Percentiles rank a stretch among this genome's conserved stretches.
Conservation (phyloP, 23 tunicate species). For the Halocynthia aurantium region DNA sequence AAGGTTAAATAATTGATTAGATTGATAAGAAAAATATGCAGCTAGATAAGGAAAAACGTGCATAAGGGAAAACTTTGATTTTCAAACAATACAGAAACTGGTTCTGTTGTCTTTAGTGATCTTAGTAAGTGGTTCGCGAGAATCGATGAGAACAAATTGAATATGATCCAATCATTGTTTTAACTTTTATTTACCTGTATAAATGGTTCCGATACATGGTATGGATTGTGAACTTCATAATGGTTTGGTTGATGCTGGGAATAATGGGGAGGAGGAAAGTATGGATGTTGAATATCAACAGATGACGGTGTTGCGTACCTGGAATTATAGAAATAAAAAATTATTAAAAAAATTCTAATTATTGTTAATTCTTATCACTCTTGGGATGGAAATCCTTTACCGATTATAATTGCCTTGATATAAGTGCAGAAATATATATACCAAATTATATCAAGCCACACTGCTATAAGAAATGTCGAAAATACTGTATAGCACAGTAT, state of each 20-base stretch:
- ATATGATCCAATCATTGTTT: too few species aligned
- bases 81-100: neutral
- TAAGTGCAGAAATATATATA: too few species aligned
- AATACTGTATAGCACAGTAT: neutral
- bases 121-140: too few species aligned
- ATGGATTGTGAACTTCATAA: slow-evolving; percentile 57
- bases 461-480: neutral
- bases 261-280: slow-evolving; percentile 71
- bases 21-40: too few species aligned
- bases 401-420: neutral
- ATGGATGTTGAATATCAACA: slow-evolving; percentile 57
- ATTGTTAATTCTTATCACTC: neutral
- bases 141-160: too few species aligned
- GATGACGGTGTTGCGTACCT: slow-evolving; percentile 45
- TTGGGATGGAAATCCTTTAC: neutral
- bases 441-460: neutral
- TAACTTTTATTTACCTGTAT: slow-evolving; percentile 42
- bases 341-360: neutral
- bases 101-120: too few species aligned
- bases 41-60: too few species aligned
- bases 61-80: too few species aligned
- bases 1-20: too few species aligned
- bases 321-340: neutral
- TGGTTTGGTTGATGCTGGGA: slow-evolving; percentile 53
- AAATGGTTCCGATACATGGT: slow-evolving; percentile 72